Base-by-base conservation (phyloP, 2,113 vertebrate species). In the Neolamprologus sp. region DNA sequence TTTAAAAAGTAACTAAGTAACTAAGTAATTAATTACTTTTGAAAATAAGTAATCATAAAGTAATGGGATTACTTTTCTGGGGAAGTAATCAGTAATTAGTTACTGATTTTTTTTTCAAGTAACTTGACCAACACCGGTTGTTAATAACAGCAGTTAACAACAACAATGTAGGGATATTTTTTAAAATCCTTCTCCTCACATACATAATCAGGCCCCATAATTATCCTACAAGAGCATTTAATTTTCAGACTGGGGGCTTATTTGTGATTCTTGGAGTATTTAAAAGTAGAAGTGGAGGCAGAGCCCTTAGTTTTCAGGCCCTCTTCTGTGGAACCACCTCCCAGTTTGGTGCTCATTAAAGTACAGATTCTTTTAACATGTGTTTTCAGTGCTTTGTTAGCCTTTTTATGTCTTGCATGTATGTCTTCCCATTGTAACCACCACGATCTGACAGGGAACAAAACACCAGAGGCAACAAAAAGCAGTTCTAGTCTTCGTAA, bases 391-490 rank as follows among this genome's bases (percentile, higher is more conserved):
- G 23, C 21, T 45, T 42, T 45, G 35, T 60, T 31, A 47, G 21
- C 6, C 60, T 63, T 63, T 63, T 19, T 63, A 63, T 63, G 0
- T 63, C 31, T 65, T 3, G 31, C 31, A n/a, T 37, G 60, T n/a
- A 0, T 37, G 60, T 16, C 42, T 31, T 75, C 26, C 42, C 42
- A 47, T 2, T 11, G 16, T 12, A 0, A 49, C 14, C 9, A 17
- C 9, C 6, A 1, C 5, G 28, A 28, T 47, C 7, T n/a, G 3
- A 33, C 14, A 5, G 16, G 40, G 5, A 81, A n/a, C 21, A 81
- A 17, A 28, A 81, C 6, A 26, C 8, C 9, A 31, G 10, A 75
- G 3, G 14, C 21, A 2, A 28, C 68, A 75, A 49, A 47, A 47
- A 49, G 71, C 42, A 28, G 26, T 49, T 1, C 42, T 45, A 5